Base-by-base conservation (phyloP, 2,888 invertebrate genomes). In the Tetranychus piercei region DNA sequence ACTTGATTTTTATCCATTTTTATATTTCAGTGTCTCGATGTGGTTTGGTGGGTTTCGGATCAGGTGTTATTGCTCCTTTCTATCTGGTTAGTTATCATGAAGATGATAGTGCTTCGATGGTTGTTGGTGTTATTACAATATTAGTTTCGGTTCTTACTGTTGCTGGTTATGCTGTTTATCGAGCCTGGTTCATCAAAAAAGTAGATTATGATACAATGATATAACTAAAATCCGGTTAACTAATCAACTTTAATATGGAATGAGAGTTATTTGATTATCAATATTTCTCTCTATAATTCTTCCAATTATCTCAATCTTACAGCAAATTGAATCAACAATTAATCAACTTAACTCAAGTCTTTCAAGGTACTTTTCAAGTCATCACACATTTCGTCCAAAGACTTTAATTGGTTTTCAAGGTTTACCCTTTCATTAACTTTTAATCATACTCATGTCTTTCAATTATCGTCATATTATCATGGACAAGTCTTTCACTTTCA, bases 201-300 rank as follows among this genome's bases (percentile, higher is more conserved):
- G 90, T 92, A 1, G 91, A 92, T 81, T 93, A 93, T 81, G 91
- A 91, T 81, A 91, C 90, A 15, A 92, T 93, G 92, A 90, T 69
- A 8, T 77, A 44, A 77, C 9, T 15, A 15, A 55, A 15, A 15
- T 9, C 55, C 9, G 2, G 9, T 6, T 55, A 55, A 55, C 34
- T 34, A 34, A 34, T 34, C 34, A 65, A 65, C 66, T 65, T 65
- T 34, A 34, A 34, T 3, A 5, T 34, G 34, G 5, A 34, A 34
- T 34, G 34, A 34, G 34, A 34, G 34, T 34, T 34, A 55, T 55
- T 55, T 55, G 11, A 2, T 55, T 55, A 15, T 55, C 55, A 9
- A 15, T 55, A 15, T 55, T 55, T 15, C 55, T 9, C 15, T 55
- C 15, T 55, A 9, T 6, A 15, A 15, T 55, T 9, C 55, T 55